Conservation (phyloP, 2,797 vertebrate genomes). For the Protonibea diacanthus region DNA sequence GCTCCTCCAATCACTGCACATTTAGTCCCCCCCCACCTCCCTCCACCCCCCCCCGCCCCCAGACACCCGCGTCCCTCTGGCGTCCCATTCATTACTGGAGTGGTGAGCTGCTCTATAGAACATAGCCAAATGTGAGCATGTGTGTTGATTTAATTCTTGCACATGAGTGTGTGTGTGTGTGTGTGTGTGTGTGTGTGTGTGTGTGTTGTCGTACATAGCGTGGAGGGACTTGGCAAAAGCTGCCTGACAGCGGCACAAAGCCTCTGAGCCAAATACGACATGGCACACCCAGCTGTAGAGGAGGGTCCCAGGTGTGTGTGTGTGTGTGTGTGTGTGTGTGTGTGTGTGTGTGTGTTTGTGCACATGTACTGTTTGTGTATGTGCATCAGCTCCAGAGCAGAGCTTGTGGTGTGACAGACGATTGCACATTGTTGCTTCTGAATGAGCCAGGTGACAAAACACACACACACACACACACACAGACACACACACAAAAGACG, state of each 20-base stretch:
- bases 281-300: slow-evolving; percentile 60
- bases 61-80: slow-evolving; percentile 33
- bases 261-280: slow-evolving; percentile 60
- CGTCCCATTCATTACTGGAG: slow-evolving; percentile 56
- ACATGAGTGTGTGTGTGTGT: slow-evolving; percentile 31
- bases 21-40: neutral
- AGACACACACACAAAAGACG: slow-evolving; percentile 32
- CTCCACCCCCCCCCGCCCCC: neutral
- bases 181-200: slow-evolving; percentile 1
- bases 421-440: slow-evolving; percentile 71
- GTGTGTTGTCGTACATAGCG: slow-evolving; percentile 42
- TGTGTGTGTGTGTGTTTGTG: slow-evolving; percentile 32
- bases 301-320: slow-evolving; percentile 64
- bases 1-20: slow-evolving; percentile 33
- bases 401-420: slow-evolving; percentile 55
- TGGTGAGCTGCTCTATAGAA: slow-evolving; percentile 53
- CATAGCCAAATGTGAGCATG: slow-evolving; percentile 43
- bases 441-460: slow-evolving; percentile 78
- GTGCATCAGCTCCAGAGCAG: slow-evolving; percentile 24
- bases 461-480: slow-evolving; percentile 34
- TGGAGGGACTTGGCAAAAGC: slow-evolving; percentile 57
- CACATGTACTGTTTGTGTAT: slow-evolving; percentile 30
- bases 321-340: slow-evolving; percentile 33
- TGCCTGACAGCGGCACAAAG: slow-evolving; percentile 48
- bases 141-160: slow-evolving; percentile 47